Percentiles rank a stretch among this genome's conserved stretches.
Conservation (phyloP, 2,888 invertebrate species). For the Norana najaformis region DNA sequence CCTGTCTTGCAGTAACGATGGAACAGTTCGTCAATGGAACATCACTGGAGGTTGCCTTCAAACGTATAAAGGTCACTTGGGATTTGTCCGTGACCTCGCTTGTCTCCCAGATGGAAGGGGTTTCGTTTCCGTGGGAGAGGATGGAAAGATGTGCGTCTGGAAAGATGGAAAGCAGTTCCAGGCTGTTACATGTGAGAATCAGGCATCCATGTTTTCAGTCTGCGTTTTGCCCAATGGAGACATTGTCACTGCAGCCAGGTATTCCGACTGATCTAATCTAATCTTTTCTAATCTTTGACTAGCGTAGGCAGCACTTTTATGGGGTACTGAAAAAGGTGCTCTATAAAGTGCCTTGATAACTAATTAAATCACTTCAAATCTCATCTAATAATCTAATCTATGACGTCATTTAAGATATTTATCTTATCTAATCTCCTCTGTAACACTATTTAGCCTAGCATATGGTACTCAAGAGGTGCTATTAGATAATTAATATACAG, state of each 20-base stretch:
- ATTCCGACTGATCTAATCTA: too few species aligned
- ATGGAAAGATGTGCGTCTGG: slow-evolving; percentile 83
- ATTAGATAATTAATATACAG: too few species aligned
- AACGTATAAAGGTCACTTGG: slow-evolving; percentile 77
- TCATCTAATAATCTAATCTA: too few species aligned
- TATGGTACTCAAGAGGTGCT: too few species aligned
- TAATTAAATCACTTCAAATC: too few species aligned
- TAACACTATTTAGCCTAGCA: too few species aligned
- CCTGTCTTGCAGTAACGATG: slow-evolving; percentile 90
- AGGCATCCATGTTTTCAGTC: slow-evolving; percentile 83
- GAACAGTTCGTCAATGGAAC: slow-evolving; percentile 80
- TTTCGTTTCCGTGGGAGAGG: slow-evolving; percentile 78
- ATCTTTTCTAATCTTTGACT: too few species aligned
- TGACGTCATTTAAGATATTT: too few species aligned
- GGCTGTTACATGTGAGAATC: slow-evolving; percentile 77
- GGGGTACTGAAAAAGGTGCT: too few species aligned
- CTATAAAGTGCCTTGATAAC: too few species aligned
- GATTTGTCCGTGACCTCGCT: slow-evolving; percentile 77
- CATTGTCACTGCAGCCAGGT: slow-evolving; percentile 79
- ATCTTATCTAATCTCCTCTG: too few species aligned
- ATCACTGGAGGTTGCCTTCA: slow-evolving; percentile 73
- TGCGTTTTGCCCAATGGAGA: slow-evolving; percentile 82
- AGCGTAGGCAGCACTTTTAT: too few species aligned
- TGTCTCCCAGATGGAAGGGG: slow-evolving; percentile 65
- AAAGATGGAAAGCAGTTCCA: slow-evolving; percentile 65